Evolutionary conservation across 2,888 invertebrate species (phyloP), one percentile per base, ranked within the genome.

Genomic region (Hybos culiciformis): DNA sequence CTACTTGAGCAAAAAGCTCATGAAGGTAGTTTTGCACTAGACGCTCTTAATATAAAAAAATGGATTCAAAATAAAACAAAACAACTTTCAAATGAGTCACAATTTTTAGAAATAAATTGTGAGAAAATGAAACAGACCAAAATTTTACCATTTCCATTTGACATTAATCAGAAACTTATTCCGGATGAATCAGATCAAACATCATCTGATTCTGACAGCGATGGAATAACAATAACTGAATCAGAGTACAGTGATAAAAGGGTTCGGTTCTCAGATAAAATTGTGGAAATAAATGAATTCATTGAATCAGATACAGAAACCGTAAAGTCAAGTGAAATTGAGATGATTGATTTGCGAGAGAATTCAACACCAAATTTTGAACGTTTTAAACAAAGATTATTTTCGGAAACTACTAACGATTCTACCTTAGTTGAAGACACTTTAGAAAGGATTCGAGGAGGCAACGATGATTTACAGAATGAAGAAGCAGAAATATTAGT

Each of bases 1-100:
- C 59, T 81, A 6, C 63, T 88, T 26, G 87, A 88, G 63, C 74
- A 78, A 53, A 80, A 80, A 60, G 80, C 80, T 5, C 70, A 75
- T 37, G 70, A 73, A 57, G 80, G 80, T 18, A 83, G 81, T 56
- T 82, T 86, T 51, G 77, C 75, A 56, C 71, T 80, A 47, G 74
- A 78, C 39, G 78, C 77, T 31, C 80, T 78, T 38, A 73, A 77
- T 38, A 72, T 80, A 61, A 71, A 59, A 60, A 69, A 53, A 1
- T 62, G 63, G 39, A 51, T 64, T 53, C 51, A 56, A 7, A 48
- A 53, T 18, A 57, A 54, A 39, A 15, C 34, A 2, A 24, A 23
- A 12, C 26, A 33, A 32, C 55, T 62, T 19, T 54, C 70, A 39
- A 58, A 67, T 53, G 59, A 65, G 43, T 60, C 69, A 43, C 50